A percentile compares a stretch with the other conserved stretches of the same genome.
Evolutionary conservation across 2,888 invertebrate genomes (phyloP).

Genomic region (Polydesmus complanatus): DNA sequence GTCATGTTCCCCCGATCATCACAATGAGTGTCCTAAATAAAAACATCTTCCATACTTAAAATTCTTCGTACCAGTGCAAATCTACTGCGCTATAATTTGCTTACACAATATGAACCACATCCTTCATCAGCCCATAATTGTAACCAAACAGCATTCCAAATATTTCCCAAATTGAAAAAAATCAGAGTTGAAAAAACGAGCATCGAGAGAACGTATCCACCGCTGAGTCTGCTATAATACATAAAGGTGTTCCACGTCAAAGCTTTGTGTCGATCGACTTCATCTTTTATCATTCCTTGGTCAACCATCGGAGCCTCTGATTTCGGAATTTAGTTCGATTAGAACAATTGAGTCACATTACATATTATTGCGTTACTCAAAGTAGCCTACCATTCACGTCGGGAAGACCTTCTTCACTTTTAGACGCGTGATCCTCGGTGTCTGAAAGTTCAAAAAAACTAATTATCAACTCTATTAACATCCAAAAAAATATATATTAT

Average conservation of each 20-base stretch:
- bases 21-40: neutral
- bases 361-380: too few species aligned
- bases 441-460: neutral
- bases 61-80: too few species aligned
- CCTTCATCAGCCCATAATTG: conserved; percentile 26
- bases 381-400: neutral
- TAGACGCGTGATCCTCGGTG: neutral
- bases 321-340: too few species aligned
- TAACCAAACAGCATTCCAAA: conserved; percentile 26
- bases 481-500: too few species aligned
- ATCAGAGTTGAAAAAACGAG: conserved; percentile 8
- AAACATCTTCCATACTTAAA: neutral
- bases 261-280: conserved; percentile 6
- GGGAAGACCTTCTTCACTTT: neutral
- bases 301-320: conserved; percentile 12
- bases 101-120: neutral
- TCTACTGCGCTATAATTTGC: too few species aligned
- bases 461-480: too few species aligned
- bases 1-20: neutral
- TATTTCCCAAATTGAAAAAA: conserved; percentile 22
- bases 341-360: too few species aligned
- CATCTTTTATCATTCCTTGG: conserved; percentile 10
- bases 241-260: conserved; percentile 11
- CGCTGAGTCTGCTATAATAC: conserved; percentile 8
- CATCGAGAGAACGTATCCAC: conserved; percentile 8